These are phyloP conservation scores for Callimorpha dominula DNA, from an alignment of 2,888 invertebrate species.

Conservation along the genomic window DNA sequence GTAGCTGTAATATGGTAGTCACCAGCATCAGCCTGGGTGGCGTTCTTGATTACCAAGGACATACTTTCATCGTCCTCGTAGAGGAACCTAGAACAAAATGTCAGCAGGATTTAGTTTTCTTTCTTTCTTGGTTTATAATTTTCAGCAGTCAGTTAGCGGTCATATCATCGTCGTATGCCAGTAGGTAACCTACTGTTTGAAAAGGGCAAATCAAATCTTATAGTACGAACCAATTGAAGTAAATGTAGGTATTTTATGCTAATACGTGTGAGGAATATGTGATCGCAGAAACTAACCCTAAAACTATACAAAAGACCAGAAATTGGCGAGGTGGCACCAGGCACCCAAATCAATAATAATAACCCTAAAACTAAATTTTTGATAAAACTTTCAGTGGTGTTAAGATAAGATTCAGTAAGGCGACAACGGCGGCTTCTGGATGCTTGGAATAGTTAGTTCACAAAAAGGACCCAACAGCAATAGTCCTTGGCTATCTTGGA, in stretches of 20 bases:
- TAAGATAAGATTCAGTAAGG: not conserved
- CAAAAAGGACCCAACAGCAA: not conserved
- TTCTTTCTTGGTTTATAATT: not conserved
- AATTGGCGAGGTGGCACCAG: too few species aligned
- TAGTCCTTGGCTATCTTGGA: not conserved
- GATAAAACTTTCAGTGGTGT: not conserved
- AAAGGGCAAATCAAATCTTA: not conserved
- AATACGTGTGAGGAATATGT: not conserved
- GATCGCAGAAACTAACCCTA: not conserved
- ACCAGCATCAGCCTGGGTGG: conserved; percentile 93
- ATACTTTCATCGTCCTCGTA: conserved; percentile 96
- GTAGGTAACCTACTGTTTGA: not conserved
- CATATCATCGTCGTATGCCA: not conserved
- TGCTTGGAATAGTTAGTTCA: not conserved
- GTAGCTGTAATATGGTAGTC: conserved; percentile 92
- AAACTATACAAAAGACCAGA: too few species aligned
- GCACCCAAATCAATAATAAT: too few species aligned
- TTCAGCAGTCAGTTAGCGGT: not conserved
- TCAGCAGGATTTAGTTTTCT: not conserved
- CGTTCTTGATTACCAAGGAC: conserved; percentile 95
- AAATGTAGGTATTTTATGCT: not conserved
- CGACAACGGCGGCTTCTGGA: not conserved
- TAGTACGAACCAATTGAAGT: not conserved
- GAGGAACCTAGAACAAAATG: conserved; percentile 85
- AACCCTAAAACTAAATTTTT: too few species aligned